phyloP scores from a whole-genome alignment of 2,113 vertebrate species.

The Axis porcinus region DNA sequence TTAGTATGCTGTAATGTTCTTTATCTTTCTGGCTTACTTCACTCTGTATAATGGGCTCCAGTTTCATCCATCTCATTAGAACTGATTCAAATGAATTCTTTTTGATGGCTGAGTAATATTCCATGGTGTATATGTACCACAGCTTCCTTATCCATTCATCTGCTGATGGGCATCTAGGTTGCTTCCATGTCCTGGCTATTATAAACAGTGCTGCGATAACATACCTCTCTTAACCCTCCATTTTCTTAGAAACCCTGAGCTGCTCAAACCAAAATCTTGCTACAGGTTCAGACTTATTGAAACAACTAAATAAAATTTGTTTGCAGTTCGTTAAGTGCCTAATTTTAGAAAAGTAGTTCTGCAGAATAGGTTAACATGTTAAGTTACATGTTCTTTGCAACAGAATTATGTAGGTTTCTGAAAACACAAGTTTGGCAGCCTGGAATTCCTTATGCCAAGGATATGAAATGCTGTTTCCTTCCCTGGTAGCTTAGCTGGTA shows the following conservation, averaged over 20 bases:
- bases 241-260: background rate
- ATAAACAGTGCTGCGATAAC: background rate
- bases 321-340: background rate
- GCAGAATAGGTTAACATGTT: background rate
- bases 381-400: background rate
- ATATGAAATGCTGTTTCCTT: background rate
- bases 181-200: too few species aligned
- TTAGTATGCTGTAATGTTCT: too few species aligned
- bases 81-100: too few species aligned
- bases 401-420: background rate
- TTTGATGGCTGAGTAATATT: too few species aligned
- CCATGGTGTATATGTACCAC: too few species aligned
- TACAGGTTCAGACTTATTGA: background rate
- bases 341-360: background rate
- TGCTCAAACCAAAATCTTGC: background rate
- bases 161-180: too few species aligned
- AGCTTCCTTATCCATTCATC: too few species aligned
- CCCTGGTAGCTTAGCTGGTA: background rate
- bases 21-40: too few species aligned
- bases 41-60: too few species aligned
- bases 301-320: background rate
- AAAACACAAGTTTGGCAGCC: background rate
- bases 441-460: background rate
- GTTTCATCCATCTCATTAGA: too few species aligned
- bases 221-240: background rate